phyloP scores from a whole-genome alignment of 2,113 vertebrate genomes.

The Oreotragus oreotragus region DNA sequence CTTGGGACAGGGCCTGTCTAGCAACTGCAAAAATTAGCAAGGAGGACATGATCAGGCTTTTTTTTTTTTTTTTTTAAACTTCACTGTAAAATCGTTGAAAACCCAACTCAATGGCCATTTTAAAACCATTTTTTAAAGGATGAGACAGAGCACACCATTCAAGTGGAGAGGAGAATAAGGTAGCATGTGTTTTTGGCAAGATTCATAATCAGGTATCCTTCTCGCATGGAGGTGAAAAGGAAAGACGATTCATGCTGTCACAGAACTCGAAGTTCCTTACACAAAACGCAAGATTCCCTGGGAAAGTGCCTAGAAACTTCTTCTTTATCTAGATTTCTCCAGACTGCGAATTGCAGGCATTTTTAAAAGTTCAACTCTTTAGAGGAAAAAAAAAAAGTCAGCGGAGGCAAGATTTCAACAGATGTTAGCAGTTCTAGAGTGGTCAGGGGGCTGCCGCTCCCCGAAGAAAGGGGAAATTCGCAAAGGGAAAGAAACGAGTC shows the following conservation, averaged over 20 bases:
- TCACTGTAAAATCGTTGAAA: conserved; percentile 37
- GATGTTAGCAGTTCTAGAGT: not conserved
- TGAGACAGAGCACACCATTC: not conserved
- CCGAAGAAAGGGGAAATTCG: not conserved
- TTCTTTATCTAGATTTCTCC: not conserved
- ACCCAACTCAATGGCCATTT: not conserved
- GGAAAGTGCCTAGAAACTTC: conserved; percentile 12
- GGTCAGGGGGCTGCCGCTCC: not conserved
- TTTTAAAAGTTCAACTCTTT: not conserved
- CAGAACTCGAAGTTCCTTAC: not conserved
- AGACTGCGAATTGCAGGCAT: not conserved
- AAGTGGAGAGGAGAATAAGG: not conserved
- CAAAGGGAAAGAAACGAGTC: not conserved
- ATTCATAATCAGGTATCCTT: not conserved
- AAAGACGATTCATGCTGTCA: not conserved
- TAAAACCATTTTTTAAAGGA: conserved; percentile 27
- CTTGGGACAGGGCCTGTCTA: not conserved
- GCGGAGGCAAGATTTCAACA: not conserved
- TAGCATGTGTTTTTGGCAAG: not conserved
- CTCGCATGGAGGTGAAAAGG: not conserved
- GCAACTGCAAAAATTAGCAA: not conserved
- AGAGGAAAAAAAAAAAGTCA: not conserved
- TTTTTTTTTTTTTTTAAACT: not conserved
- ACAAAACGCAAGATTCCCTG: not conserved
- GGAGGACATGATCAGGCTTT: not conserved